Evolutionary conservation across 2,888 invertebrate genomes (phyloP), one percentile per base, ranked within the genome.

Genomic region (Macrosoma leucophasiata): DNA sequence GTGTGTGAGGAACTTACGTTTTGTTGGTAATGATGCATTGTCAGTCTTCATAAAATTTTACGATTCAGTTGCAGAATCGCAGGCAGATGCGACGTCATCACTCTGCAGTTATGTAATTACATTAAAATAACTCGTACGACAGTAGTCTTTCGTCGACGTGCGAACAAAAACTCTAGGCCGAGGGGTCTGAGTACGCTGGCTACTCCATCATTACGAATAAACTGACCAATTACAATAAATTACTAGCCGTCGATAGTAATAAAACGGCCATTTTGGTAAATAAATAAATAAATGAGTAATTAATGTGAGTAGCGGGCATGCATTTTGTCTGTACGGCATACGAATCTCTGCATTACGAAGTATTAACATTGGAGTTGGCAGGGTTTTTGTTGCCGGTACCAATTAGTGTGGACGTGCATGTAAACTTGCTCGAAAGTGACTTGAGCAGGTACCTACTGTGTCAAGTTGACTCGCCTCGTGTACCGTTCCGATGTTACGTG

Each of bases 201-300:
- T 59, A 57, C 53, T 46, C 48, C 58, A 56, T 64, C 65, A 64
- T 69, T 69, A 58, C 68, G 63, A 62, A 66, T 69, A 58, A 69
- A 66, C 52, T 55, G 62, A 68, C 66, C 78, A 79, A 79, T 81
- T 72, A 77, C 67, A 71, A 77, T 81, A 79, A 78, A 75, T 76
- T 69, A 70, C 62, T 50, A 51, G 49, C 55, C 53, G 50, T 55
- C 56, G 54, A 60, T 56, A 59, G 69, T 51, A 70, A 71, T 73
- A 72, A 64, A 72, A 65, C 63, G 46, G 65, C 74, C 76, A 68
- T 76, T 77, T 79, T 72, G 62, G 71, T 65, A 66, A 67, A 68
- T 70, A 75, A 73, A 68, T 60, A 72, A 73, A 72, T 71, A 67
- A 74, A 75, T 72, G 63, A 65, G 71, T 72, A 79, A 78, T 79